Evolutionary conservation across 2,113 vertebrate species (phyloP).

Genomic region (Numida meleagris): DNA sequence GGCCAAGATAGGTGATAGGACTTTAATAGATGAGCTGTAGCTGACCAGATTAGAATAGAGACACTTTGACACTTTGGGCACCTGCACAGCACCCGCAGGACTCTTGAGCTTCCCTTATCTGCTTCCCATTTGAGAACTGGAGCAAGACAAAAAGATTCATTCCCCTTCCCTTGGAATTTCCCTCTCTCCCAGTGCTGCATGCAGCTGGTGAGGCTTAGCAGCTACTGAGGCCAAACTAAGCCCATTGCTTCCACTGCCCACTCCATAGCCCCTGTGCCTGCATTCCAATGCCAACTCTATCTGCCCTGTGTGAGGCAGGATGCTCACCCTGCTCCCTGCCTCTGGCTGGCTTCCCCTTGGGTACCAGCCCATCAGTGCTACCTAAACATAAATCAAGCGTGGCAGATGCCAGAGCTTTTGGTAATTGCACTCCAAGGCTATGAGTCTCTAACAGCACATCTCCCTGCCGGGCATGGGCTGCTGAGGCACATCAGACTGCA

Average conservation of each 20-base stretch:
- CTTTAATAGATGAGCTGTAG: neutral
- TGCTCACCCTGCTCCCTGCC: neutral
- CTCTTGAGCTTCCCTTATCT: neutral
- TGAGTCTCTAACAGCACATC: conserved; percentile 8
- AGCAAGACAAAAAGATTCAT: conserved; percentile 13
- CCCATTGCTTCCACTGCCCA: neutral
- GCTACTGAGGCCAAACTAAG: neutral
- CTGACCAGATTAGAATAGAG: neutral
- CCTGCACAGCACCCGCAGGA: rapidly evolving
- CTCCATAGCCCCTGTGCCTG: neutral
- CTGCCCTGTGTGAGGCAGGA: rapidly evolving
- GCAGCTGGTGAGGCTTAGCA: neutral
- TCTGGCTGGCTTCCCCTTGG: neutral
- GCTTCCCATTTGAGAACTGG: neutral
- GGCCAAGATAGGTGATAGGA: neutral
- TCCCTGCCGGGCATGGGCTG: neutral
- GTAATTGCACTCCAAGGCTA: conserved; percentile 44
- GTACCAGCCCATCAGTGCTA: neutral
- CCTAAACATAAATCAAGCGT: neutral
- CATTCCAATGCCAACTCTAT: neutral
- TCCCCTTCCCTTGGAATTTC: neutral
- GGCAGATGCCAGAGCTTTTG: neutral
- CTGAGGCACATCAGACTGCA: conserved; percentile 10
- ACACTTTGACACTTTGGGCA: neutral
- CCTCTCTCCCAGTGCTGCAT: neutral